phyloP scores from a whole-genome alignment of 1,140 invertebrate genomes.

The Dolichoris vasculosae region DNA sequence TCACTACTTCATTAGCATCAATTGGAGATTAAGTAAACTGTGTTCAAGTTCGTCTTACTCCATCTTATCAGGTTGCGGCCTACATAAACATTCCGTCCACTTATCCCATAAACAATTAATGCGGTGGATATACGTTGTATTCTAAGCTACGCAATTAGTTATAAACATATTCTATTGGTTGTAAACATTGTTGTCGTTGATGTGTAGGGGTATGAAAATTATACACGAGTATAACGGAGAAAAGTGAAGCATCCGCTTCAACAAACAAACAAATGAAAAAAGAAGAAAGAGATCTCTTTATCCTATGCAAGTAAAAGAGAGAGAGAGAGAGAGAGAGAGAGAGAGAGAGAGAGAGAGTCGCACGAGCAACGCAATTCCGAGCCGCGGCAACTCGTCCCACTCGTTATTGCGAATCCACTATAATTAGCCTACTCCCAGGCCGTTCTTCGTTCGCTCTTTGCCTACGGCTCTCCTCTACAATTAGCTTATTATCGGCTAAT shows the following conservation, averaged over 20 bases:
- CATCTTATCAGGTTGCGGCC: not conserved
- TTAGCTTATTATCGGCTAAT: constrained; percentile 50
- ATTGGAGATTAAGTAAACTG: not conserved
- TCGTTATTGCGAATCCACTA: constrained; percentile 38
- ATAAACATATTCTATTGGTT: not conserved
- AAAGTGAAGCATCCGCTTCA: not conserved
- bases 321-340: not conserved
- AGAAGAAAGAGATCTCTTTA: not conserved
- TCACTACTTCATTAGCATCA: not conserved
- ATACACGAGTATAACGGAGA: not conserved
- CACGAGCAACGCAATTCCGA: constrained; percentile 25
- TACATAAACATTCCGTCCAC: not conserved
- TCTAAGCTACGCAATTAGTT: not conserved
- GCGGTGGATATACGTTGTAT: not conserved
- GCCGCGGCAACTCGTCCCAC: constrained; percentile 33
- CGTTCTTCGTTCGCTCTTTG: constrained; percentile 14
- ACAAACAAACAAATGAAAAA: not conserved
- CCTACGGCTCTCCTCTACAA: constrained; percentile 14
- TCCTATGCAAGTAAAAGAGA: not conserved
- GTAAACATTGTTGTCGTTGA: not conserved
- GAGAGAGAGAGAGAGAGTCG: not conserved
- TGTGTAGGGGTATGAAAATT: not conserved
- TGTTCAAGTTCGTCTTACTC: not conserved
- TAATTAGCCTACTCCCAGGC: constrained; percentile 44
- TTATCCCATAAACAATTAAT: not conserved